Base-by-base conservation (phyloP, 2,888 invertebrate genomes). In the Tenthredo livida region DNA sequence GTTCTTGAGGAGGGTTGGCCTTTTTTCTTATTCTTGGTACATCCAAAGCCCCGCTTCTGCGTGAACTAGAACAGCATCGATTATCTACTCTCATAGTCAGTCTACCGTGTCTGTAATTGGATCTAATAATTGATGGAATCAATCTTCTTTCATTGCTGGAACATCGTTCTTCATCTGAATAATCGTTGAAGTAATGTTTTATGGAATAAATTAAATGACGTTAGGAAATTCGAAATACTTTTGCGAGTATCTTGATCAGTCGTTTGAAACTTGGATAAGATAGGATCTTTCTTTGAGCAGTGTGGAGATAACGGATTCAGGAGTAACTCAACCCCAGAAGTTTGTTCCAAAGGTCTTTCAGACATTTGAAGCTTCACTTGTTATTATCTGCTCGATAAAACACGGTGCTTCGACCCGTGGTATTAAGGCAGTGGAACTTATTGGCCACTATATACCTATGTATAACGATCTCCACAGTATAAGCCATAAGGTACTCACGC, bases 361-460 rank as follows among this genome's bases (percentile, higher is more conserved):
- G 70, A 72, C 70, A 37, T 72, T 72, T 72, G 70, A 72, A 40
- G 70, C 37, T 25, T 72, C 54, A 6, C 70, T 72, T 37, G 70
- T 72, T 40, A 40, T 40, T 40, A 72, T 72, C 37, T 72, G 70
- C 70, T 72, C 70, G 70, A 72, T 72, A 40, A 72, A 72, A 72
- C 70, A 72, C 70, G 40, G 37, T 2, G 6, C 70, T 72, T 37
- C 70, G 70, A 72, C 17, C 70, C 70, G 40, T 72, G 37, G n/a
- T 72, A 70, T 70, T 70, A n/a, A 72, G 40, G 70, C 37, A 40
- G 37, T 29, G n/a, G 70, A 72, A 40, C 40, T 72, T 37, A 72
- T 72, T 72, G 70, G 40, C 33, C 21, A 10, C 33, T 72, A 72
- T 40, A 72, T 72, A n/a, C n/a, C n/a, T n/a, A n/a, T 29, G 29